These are phyloP conservation scores for Agonopterix subpropinquella DNA, from an alignment of 2,888 invertebrate species.

Conservation along the genomic window DNA sequence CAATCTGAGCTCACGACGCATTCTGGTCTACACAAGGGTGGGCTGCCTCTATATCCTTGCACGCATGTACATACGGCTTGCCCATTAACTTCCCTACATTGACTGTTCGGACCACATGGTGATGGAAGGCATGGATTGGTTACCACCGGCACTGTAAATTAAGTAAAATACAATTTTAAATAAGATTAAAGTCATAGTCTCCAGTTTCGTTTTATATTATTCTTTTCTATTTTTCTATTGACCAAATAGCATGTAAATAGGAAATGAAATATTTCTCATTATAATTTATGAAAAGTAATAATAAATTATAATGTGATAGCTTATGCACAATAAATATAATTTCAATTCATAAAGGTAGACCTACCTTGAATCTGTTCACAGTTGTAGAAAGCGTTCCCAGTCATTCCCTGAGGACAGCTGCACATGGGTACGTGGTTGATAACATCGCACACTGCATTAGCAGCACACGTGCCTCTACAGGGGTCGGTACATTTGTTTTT, in stretches of 20 bases:
- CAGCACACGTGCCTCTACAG: constrained; percentile 82
- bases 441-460: constrained; percentile 81
- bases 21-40: constrained; percentile 85
- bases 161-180: constrained; percentile 1
- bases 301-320: background rate
- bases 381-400: constrained; percentile 80
- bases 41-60: constrained; percentile 80
- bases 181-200: no score
- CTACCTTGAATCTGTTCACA: constrained; percentile 74
- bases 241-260: no score
- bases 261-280: no score
- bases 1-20: constrained; percentile 87
- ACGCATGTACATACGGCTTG: constrained; percentile 86
- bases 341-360: background rate
- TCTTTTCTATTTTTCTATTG: no score
- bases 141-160: constrained; percentile 44
- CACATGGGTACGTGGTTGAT: constrained; percentile 84
- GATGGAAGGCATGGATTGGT: constrained; percentile 81
- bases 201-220: no score
- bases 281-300: background rate
- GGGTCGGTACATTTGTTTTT: constrained; percentile 82
- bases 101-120: constrained; percentile 86
- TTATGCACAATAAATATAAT: background rate
- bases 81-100: constrained; percentile 78
- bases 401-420: constrained; percentile 80